Evolutionary conservation across 1,140 invertebrate species (phyloP).

Genomic region (Globodera rostochiensis): DNA sequence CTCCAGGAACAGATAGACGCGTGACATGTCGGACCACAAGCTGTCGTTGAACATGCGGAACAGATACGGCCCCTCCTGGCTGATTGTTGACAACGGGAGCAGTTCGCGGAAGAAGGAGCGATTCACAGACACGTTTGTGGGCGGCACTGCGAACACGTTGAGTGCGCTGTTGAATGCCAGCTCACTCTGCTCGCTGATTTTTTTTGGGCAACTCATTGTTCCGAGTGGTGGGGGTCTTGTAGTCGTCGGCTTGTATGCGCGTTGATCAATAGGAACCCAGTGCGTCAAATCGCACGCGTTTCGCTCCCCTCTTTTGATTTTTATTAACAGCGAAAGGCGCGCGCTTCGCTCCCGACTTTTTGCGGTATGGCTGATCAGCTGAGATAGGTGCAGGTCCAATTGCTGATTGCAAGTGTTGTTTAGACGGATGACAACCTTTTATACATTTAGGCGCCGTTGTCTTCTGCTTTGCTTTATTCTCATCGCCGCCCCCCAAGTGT

Average conservation of each 20-base stretch:
- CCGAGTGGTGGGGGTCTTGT: too few species aligned
- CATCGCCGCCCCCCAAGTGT: neutral
- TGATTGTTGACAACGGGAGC: conserved; percentile 30
- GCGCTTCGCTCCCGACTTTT: too few species aligned
- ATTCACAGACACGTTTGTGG: conserved; percentile 39
- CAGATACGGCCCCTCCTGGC: conserved; percentile 23
- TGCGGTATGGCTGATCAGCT: too few species aligned
- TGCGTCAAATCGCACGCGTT: neutral
- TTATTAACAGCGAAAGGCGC: too few species aligned
- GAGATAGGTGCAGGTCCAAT: neutral
- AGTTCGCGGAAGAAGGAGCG: conserved; percentile 29
- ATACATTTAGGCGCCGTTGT: neutral
- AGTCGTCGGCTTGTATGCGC: neutral
- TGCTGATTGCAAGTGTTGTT: neutral
- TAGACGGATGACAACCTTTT: neutral
- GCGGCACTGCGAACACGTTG: conserved; percentile 39
- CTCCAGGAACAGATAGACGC: conserved; percentile 34
- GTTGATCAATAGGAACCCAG: neutral
- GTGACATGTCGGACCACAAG: conserved; percentile 33
- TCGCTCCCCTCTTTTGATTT: neutral
- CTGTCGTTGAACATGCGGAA: conserved; percentile 19
- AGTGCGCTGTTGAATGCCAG: conserved; percentile 20
- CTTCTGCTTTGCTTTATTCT: neutral
- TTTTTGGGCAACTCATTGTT: neutral
- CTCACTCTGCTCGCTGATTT: conserved; percentile 13